Evolutionary conservation across 2,888 invertebrate species (phyloP).

Genomic region (Masnerella sp.): DNA sequence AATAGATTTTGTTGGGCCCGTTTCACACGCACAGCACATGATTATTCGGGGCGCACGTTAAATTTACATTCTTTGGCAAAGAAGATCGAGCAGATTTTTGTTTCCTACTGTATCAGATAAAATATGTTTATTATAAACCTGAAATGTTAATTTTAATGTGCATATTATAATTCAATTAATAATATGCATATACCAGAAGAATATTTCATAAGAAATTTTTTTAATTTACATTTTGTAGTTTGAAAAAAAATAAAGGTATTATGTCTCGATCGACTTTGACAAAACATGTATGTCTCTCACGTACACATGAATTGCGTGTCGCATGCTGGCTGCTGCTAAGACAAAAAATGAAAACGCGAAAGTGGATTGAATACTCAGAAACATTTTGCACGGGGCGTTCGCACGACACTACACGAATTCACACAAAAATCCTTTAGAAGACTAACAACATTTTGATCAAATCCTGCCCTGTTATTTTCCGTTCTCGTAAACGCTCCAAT

Average conservation of each 20-base stretch:
- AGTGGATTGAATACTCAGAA: conserved; percentile 66
- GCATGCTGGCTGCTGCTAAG: conserved; percentile 74
- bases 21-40: conserved; percentile 49
- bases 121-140: no score
- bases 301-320: conserved; percentile 67
- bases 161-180: no score
- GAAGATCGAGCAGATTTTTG: conserved; percentile 24
- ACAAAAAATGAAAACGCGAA: conserved; percentile 61
- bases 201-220: no score
- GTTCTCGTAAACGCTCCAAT: conserved; percentile 41
- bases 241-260: neutral
- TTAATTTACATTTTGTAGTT: no score
- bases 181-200: no score
- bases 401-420: conserved; percentile 68
- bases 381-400: conserved; percentile 72
- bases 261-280: conserved; percentile 52
- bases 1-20: conserved; percentile 47
- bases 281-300: conserved; percentile 55
- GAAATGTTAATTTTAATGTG: no score
- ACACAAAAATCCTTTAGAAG: conserved; percentile 60
- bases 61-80: conserved; percentile 35
- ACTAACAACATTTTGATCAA: conserved; percentile 58
- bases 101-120: no score
- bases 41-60: conserved; percentile 41
- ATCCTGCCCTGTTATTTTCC: conserved; percentile 42